Evolutionary conservation across 1,140 invertebrate species (phyloP).

Genomic region (Cotesia chilonis): DNA sequence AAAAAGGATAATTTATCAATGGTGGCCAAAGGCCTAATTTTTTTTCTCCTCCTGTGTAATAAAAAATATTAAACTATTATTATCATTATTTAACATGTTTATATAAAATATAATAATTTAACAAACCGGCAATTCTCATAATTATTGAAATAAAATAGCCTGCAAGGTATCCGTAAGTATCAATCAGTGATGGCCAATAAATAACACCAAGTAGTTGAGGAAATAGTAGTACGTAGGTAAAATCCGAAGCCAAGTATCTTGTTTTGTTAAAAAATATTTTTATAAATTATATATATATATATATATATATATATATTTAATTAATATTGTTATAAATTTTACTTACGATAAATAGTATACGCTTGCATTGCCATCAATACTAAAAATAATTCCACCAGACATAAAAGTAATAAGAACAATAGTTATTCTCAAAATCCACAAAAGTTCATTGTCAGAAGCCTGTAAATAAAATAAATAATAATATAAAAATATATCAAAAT

Average conservation of each 20-base stretch:
- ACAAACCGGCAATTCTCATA: constrained; percentile 72
- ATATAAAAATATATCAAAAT: too few species aligned
- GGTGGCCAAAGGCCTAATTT: constrained; percentile 70
- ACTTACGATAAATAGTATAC: constrained; percentile 83
- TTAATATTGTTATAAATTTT: constrained; percentile 26
- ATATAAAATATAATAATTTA: neutral
- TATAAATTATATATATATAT: neutral
- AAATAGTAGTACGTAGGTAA: constrained; percentile 84
- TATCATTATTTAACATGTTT: constrained; percentile 7
- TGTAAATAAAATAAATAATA: constrained; percentile 52
- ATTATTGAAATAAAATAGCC: constrained; percentile 74
- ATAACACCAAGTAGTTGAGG: constrained; percentile 84
- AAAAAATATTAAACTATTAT: constrained; percentile 31
- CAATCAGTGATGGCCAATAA: constrained; percentile 73
- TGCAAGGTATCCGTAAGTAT: constrained; percentile 81
- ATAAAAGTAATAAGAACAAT: constrained; percentile 76
- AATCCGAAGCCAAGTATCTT: constrained; percentile 77
- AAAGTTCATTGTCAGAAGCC: constrained; percentile 78
- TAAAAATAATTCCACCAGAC: constrained; percentile 77
- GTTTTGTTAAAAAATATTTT: constrained; percentile 30
- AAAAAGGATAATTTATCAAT: constrained; percentile 72
- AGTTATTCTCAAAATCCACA: constrained; percentile 77
- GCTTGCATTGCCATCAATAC: constrained; percentile 69
- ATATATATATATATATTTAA: neutral
- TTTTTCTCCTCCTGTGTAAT: constrained; percentile 69